phyloP scores from a whole-genome alignment of 1,140 invertebrate species.

The Scaptomyza montana region DNA sequence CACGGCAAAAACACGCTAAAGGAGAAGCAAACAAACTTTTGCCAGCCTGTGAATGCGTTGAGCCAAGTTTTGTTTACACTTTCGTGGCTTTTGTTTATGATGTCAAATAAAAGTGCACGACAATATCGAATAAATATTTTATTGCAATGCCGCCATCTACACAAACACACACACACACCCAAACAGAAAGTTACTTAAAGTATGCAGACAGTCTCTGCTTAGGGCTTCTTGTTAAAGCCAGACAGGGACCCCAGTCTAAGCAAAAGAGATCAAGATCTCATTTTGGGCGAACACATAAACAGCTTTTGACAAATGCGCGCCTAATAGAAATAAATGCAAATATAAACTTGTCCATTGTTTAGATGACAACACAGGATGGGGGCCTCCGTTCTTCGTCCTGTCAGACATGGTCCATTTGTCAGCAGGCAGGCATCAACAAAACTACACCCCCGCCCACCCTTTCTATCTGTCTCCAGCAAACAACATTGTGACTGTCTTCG shows the following conservation, averaged over 20 bases:
- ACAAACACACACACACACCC: slow-evolving; percentile 7
- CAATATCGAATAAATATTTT: slow-evolving; percentile 82
- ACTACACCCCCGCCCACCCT: not conserved
- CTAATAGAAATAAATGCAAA: slow-evolving; percentile 83
- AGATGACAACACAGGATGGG: slow-evolving; percentile 40
- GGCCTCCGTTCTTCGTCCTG: slow-evolving; percentile 51
- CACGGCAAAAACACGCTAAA: slow-evolving; percentile 38
- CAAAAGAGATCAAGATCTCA: slow-evolving; percentile 59
- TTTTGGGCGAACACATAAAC: slow-evolving; percentile 60
- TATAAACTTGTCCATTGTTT: slow-evolving; percentile 79
- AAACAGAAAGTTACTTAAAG: slow-evolving; percentile 32
- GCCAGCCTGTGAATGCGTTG: slow-evolving; percentile 30
- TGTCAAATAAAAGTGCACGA: slow-evolving; percentile 82
- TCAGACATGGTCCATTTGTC: slow-evolving; percentile 79
- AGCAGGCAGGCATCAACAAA: slow-evolving; percentile 12
- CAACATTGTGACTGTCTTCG: slow-evolving; percentile 63
- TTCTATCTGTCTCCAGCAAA: not conserved
- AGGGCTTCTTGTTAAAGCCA: slow-evolving; percentile 41
- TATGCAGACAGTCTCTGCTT: slow-evolving; percentile 7
- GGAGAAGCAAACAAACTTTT: slow-evolving; percentile 39
- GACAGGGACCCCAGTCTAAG: slow-evolving; percentile 10
- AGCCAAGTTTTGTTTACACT: slow-evolving; percentile 76
- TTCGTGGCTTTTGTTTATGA: slow-evolving; percentile 82
- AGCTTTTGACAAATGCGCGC: slow-evolving; percentile 80
- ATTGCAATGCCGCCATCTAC: slow-evolving; percentile 61